A percentile compares a stretch with the other conserved stretches of the same genome.
phyloP scores from a whole-genome alignment of 1,140 invertebrate genomes.

The Drosophila virilis region DNA sequence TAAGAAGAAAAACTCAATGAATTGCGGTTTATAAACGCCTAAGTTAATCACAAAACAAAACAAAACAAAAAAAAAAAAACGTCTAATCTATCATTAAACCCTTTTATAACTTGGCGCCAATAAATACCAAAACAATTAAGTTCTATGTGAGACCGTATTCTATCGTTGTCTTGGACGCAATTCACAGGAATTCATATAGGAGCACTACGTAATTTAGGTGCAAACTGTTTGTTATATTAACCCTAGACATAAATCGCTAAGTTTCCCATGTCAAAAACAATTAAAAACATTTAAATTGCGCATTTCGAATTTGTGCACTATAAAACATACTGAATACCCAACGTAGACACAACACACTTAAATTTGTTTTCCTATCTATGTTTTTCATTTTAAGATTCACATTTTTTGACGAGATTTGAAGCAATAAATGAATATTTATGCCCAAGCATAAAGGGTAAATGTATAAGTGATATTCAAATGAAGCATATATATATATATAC shows the following conservation, averaged over 20 bases:
- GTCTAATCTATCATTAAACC: background rate
- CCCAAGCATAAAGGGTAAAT: background rate
- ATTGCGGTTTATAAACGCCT: background rate
- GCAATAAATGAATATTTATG: background rate
- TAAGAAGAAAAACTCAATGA: background rate
- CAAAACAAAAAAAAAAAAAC: background rate
- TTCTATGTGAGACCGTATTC: background rate
- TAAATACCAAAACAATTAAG: background rate
- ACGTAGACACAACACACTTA: background rate
- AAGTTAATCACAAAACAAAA: background rate
- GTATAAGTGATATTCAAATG: background rate
- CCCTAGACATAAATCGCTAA: background rate
- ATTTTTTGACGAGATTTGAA: background rate
- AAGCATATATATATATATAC: background rate
- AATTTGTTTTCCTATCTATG: background rate
- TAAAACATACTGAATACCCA: background rate
- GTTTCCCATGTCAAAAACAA: background rate
- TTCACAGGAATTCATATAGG: background rate
- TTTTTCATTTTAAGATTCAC: background rate
- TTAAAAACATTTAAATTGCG: too few species aligned
- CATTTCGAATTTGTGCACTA: background rate
- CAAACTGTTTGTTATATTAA: background rate
- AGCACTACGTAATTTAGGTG: background rate
- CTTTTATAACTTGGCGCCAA: background rate
- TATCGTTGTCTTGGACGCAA: background rate